Percentiles rank a stretch among this genome's conserved stretches.
Evolutionary conservation across 1,140 invertebrate species (phyloP).

Genomic region (Trigoniulus corallinus): DNA sequence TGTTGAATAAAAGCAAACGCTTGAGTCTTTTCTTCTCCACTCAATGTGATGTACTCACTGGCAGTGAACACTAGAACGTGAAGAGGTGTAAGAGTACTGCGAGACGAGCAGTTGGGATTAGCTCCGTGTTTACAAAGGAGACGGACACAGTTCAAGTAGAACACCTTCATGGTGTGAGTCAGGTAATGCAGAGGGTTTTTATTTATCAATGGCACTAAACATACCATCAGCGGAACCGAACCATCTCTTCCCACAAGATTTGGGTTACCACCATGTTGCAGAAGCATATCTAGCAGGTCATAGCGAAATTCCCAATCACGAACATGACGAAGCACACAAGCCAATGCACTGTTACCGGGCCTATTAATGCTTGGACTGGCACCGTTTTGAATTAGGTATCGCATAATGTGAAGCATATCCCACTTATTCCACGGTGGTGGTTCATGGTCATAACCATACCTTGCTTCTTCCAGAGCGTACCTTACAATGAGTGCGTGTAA

Average conservation of each 20-base stretch:
- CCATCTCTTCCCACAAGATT: conserved; percentile 52
- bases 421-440: conserved; percentile 17
- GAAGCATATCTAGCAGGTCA: conserved; percentile 48
- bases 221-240: conserved; percentile 52
- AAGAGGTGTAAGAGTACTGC: conserved; percentile 47
- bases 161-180: conserved; percentile 56
- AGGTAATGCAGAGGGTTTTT: conserved; percentile 55
- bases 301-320: conserved; percentile 59
- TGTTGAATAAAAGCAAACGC: conserved; percentile 32
- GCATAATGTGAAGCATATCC: conserved; percentile 46
- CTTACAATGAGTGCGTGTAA: conserved; percentile 45
- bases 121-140: conserved; percentile 46
- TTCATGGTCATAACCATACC: conserved; percentile 38
- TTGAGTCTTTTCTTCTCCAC: conserved; percentile 37
- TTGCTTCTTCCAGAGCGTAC: conserved; percentile 50
- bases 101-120: conserved; percentile 51
- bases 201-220: conserved; percentile 52
- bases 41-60: conserved; percentile 51
- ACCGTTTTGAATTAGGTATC: conserved; percentile 35
- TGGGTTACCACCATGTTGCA: conserved; percentile 45
- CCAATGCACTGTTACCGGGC: conserved; percentile 47
- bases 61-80: conserved; percentile 55
- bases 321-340: conserved; percentile 50
- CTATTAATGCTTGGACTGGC: conserved; percentile 49
- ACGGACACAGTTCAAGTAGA: conserved; percentile 52